These are phyloP conservation scores for Gnatocerus cornutus DNA, from an alignment of 2,888 invertebrate genomes.

Conservation along the genomic window DNA sequence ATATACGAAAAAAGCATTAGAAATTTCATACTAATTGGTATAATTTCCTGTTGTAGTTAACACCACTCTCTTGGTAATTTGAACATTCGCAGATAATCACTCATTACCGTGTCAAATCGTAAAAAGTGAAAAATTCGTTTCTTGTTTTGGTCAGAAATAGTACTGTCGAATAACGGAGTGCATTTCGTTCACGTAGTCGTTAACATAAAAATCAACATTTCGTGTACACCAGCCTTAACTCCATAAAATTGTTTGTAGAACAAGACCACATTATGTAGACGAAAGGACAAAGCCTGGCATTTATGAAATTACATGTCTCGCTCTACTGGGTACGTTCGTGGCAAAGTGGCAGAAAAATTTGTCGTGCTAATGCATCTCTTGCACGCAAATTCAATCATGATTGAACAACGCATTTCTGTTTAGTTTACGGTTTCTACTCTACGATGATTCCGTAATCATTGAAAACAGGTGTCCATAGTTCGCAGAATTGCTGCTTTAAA, in stretches of 20 bases:
- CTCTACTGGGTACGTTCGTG: neutral
- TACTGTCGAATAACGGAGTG: no score
- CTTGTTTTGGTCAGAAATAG: no score
- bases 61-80: no score
- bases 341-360: neutral
- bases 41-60: no score
- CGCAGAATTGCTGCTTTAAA: neutral
- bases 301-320: constrained; percentile 2
- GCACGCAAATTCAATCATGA: neutral
- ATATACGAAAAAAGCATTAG: no score
- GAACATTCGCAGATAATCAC: no score
- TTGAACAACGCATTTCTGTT: no score
- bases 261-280: neutral
- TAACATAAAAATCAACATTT: neutral
- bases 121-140: no score
- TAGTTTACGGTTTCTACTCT: neutral
- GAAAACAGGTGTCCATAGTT: neutral
- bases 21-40: no score
- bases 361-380: neutral
- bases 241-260: neutral
- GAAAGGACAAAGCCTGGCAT: neutral
- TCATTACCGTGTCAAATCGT: no score
- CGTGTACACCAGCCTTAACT: neutral
- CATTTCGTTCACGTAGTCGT: no score
- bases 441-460: neutral